Evolutionary conservation across 2,797 vertebrate genomes (phyloP).

Genomic region (Chelonia mydas): DNA sequence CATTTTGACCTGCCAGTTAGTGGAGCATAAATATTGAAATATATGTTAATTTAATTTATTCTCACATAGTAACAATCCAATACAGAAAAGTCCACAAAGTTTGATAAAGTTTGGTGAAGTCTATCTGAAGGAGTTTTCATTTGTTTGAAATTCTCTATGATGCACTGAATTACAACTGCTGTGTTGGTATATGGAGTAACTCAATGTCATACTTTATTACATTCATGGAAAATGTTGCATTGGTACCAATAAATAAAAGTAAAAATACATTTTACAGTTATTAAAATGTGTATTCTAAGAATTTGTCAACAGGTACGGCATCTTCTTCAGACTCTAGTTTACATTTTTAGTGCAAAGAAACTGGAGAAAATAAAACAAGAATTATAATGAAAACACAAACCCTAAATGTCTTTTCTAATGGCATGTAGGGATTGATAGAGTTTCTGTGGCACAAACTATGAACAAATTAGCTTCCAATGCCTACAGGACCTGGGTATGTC

Average conservation of each 20-base stretch:
- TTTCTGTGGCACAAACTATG: not conserved
- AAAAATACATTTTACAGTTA: not conserved
- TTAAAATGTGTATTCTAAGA: not conserved
- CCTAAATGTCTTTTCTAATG: not conserved
- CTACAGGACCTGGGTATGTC: not conserved
- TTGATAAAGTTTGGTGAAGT: slow-evolving; percentile 25
- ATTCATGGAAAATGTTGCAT: not conserved
- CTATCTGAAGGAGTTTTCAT: not conserved
- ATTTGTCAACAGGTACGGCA: not conserved
- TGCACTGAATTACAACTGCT: not conserved
- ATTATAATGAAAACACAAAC: not conserved
- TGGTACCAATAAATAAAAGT: not conserved
- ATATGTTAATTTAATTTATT: slow-evolving; percentile 67
- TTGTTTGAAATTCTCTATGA: slow-evolving; percentile 25
- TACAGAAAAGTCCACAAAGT: slow-evolving; percentile 39
- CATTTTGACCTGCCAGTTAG: slow-evolving; percentile 43
- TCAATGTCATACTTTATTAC: slow-evolving; percentile 3
- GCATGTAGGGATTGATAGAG: not conserved
- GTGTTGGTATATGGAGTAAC: not conserved
- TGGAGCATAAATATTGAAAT: slow-evolving; percentile 43
- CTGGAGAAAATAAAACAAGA: not conserved
- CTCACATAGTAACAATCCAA: slow-evolving; percentile 37
- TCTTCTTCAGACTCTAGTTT: slow-evolving; percentile 4
- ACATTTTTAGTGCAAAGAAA: not conserved
- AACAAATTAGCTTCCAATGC: not conserved